Conservation (phyloP, 1,140 invertebrate genomes). For the Calycopis cecrops region DNA sequence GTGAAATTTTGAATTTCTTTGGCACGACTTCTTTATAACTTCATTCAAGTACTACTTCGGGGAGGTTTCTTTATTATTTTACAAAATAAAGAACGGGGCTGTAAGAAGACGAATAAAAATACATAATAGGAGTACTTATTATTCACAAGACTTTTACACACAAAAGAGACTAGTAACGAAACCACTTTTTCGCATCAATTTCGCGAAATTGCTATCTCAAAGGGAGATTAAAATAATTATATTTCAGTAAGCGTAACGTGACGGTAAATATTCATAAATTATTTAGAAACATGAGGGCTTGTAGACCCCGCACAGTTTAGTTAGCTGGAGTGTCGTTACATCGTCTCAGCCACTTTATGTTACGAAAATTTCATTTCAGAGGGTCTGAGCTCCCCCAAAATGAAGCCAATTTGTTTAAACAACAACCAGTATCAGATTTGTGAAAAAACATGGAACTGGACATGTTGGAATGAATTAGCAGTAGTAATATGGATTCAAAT, state of each 20-base stretch:
- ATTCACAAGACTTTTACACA: constrained; percentile 26
- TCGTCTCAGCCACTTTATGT: constrained; percentile 59
- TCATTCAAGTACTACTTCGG: constrained; percentile 3
- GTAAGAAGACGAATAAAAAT: constrained; percentile 10
- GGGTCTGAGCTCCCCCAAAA: constrained; percentile 47
- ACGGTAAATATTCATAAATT: constrained; percentile 70
- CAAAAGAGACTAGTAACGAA: constrained; percentile 27
- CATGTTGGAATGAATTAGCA: too few species aligned
- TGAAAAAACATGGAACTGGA: background rate
- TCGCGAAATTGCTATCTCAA: constrained; percentile 48
- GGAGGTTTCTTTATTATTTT: constrained; percentile 12
- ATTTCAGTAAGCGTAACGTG: constrained; percentile 59
- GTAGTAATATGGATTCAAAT: too few species aligned
- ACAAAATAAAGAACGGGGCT: constrained; percentile 12
- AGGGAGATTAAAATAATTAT: constrained; percentile 68
- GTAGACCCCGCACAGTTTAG: constrained; percentile 46
- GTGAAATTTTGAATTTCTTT: constrained; percentile 8
- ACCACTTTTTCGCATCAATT: constrained; percentile 50
- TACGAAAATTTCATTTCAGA: constrained; percentile 62
- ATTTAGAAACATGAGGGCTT: constrained; percentile 63
- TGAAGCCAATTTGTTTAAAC: constrained; percentile 48
- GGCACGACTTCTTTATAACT: constrained; percentile 4
- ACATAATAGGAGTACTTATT: constrained; percentile 21
- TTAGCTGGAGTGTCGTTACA: constrained; percentile 48
- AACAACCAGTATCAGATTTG: constrained; percentile 40